Base-by-base conservation (phyloP, 2,113 vertebrate genomes). In the Manacus vitellinus region DNA sequence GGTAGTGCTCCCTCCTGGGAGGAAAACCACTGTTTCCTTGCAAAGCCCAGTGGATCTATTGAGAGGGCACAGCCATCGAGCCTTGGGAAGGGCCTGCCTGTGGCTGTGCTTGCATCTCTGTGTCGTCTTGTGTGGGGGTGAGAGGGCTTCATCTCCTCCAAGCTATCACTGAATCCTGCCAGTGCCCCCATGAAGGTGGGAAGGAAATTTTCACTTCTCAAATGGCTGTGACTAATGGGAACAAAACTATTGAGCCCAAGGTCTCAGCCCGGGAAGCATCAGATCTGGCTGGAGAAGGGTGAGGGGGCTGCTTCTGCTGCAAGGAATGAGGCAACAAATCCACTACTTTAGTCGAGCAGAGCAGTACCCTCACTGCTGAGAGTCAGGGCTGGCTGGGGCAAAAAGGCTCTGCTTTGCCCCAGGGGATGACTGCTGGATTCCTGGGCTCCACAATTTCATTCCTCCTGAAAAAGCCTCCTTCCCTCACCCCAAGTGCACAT, bases 211-310 rank as follows among this genome's bases (percentile, higher is more conserved):
- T 52, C 15, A 8, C n/a, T 70, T 66, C 71, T 83, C 59, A 44
- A 14, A 5, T 20, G 41, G 4, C 20, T 17, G 27, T 65, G 83
- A 72, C 44, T 77, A 73, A 31, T 7, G 25, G 55, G 49, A 66
- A 7, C 9, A 86, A 54, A 91, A 56, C 16, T 56, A 9, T 3
- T 2, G 2, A 67, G 39, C 15, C 12, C 18, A 9, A 44, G 12
- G 37, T 47, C 43, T 54, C 4, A 10, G 15, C 12, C 18, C 55
- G 20, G 33, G 59, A 72, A 91, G 14, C 0, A 1, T 12, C 51
- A 0, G 0, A 71, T 8, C 59, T 24, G 33, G 33, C 31, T 47
- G 25, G 17, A 59, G 41, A 7, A 39, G 55, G 37, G 9, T 0
- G 3, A 78, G 27, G 20, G 12, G 0, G 4, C 33, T 94, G 10